Conservation (phyloP, 2,888 invertebrate genomes). For the Lithophane ornitopus region DNA sequence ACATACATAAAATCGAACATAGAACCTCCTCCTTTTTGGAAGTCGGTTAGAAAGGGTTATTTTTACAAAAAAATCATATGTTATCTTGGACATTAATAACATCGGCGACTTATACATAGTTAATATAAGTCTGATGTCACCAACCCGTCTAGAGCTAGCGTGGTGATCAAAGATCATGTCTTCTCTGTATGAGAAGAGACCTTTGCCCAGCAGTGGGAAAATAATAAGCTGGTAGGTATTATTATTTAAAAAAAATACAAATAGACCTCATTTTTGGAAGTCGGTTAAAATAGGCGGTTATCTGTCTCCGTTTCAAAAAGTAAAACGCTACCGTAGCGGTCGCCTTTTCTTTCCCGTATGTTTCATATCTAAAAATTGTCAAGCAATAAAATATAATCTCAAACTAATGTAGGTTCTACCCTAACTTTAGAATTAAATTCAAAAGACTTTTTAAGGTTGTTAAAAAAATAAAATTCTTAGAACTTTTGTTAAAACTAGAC, state of each 20-base stretch:
- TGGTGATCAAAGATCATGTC: neutral
- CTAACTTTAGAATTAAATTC: conserved; percentile 24
- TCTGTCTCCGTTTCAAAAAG: neutral
- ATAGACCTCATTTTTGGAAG: no score
- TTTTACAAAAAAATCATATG: no score
- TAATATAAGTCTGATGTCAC: neutral
- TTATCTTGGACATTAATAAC: no score
- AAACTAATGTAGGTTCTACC: conserved; percentile 10
- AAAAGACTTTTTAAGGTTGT: conserved; percentile 24
- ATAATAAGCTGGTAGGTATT: neutral
- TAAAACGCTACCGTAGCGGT: neutral
- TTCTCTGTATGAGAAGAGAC: neutral
- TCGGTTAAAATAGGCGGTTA: neutral
- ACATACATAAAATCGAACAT: no score
- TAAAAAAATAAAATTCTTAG: neutral
- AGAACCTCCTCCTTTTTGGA: no score
- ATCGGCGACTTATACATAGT: no score
- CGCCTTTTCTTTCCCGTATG: neutral
- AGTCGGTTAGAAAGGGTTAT: no score
- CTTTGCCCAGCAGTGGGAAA: neutral
- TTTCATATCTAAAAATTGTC: conserved; percentile 21
- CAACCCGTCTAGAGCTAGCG: neutral
- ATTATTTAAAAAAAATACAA: no score
- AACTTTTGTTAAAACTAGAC: conserved; percentile 19
- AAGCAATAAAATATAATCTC: conserved; percentile 26